These are phyloP conservation scores for Cheilosia scutellata DNA, from an alignment of 2,888 invertebrate genomes.

Conservation along the genomic window DNA sequence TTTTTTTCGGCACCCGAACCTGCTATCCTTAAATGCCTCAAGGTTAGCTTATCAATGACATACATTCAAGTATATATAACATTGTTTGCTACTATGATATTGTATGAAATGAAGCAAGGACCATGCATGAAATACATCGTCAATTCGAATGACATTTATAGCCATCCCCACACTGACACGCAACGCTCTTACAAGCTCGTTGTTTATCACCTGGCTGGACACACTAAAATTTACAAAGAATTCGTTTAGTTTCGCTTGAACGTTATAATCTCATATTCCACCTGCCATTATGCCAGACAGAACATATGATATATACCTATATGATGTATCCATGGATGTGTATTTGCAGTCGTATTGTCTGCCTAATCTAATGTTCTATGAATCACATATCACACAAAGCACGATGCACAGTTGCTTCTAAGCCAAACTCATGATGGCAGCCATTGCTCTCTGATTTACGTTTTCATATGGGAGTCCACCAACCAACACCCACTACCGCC, in stretches of 20 bases:
- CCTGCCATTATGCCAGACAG: conserved; percentile 56
- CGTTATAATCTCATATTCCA: conserved; percentile 55
- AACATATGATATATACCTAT: conserved; percentile 13
- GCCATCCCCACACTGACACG: not conserved
- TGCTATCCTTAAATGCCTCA: too few species aligned
- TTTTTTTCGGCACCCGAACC: too few species aligned
- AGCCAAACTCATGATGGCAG: conserved; percentile 48
- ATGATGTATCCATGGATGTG: conserved; percentile 26
- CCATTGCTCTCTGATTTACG: conserved; percentile 67
- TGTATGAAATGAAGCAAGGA: too few species aligned
- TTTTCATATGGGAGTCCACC: conserved; percentile 36
- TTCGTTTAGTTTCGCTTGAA: conserved; percentile 19
- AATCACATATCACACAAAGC: conserved; percentile 54
- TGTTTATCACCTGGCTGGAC: conserved; percentile 57
- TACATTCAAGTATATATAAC: too few species aligned
- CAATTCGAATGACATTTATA: conserved; percentile 18
- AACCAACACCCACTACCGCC: not conserved
- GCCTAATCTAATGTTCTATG: conserved; percentile 65
- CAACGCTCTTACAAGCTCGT: conserved; percentile 20
- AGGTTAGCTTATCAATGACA: too few species aligned
- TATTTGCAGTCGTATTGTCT: conserved; percentile 67
- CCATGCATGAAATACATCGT: not conserved
- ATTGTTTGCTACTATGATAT: too few species aligned
- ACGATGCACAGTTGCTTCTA: conserved; percentile 47
- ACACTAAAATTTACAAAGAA: conserved; percentile 23